phyloP scores from a whole-genome alignment of 2,113 vertebrate species.

The Ciconia maguari region DNA sequence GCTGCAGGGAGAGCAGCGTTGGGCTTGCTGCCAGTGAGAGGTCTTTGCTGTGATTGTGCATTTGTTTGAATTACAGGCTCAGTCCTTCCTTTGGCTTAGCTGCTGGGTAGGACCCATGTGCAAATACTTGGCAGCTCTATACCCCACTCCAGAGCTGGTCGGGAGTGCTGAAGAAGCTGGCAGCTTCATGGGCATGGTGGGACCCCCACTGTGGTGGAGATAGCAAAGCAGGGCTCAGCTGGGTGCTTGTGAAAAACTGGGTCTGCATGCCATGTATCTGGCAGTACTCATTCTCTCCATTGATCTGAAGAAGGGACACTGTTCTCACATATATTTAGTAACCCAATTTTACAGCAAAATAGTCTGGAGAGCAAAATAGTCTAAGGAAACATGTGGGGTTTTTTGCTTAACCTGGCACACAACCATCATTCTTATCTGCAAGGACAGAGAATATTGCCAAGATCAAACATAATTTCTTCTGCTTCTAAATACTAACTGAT shows the following conservation, averaged over 20 bases:
- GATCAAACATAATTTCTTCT: not conserved
- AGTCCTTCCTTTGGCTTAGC: not conserved
- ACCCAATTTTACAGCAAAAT: not conserved
- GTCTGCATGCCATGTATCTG: not conserved
- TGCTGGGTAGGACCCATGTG: not conserved
- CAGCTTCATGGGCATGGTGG: not conserved
- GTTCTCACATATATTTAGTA: not conserved
- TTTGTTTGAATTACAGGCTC: not conserved
- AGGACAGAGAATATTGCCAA: not conserved
- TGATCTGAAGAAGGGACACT: not conserved
- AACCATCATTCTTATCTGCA: not conserved
- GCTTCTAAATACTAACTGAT: not conserved
- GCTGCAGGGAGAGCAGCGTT: not conserved
- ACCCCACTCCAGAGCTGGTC: not conserved
- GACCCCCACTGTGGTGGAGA: not conserved
- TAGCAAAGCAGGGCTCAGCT: not conserved
- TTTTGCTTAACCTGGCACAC: not conserved
- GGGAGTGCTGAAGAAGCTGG: not conserved
- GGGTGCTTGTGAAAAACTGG: not conserved
- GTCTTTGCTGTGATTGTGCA: not conserved
- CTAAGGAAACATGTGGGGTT: not conserved
- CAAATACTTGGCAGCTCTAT: not conserved
- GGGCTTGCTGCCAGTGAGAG: not conserved
- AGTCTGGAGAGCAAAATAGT: not conserved
- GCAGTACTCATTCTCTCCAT: accelerated